These are phyloP conservation scores for Rhinolophus ferrumequinum DNA, from an alignment of 2,113 vertebrate genomes.

Conservation along the genomic window DNA sequence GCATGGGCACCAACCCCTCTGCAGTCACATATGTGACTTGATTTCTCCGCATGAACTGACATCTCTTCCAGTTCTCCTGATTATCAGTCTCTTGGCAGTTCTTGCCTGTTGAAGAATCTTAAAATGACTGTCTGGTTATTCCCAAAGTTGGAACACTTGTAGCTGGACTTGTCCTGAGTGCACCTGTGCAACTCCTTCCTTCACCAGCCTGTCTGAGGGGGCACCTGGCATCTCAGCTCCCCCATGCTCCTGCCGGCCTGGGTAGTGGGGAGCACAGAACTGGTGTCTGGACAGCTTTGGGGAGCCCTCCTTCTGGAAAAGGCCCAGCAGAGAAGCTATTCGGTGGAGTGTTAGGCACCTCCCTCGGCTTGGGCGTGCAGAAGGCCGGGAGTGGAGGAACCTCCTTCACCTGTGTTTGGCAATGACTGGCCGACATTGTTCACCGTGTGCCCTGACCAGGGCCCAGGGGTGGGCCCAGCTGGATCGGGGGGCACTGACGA, in stretches of 20 bases:
- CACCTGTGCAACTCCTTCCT: not conserved
- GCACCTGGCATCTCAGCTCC: not conserved
- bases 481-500: not conserved
- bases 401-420: not conserved
- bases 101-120: not conserved
- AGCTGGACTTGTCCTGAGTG: not conserved
- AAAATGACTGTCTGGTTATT: not conserved
- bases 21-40: not conserved
- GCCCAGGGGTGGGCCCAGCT: not conserved
- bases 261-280: not conserved
- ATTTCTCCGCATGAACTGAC: no score
- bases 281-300: not conserved
- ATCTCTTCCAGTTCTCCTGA: not conserved
- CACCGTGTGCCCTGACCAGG: not conserved
- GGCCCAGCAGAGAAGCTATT: not conserved
- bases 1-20: not conserved
- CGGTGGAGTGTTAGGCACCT: not conserved
- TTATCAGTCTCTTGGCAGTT: not conserved
- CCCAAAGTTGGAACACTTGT: not conserved
- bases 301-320: not conserved
- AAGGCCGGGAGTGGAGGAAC: not conserved
- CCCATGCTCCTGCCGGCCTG: not conserved
- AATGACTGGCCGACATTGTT: not conserved
- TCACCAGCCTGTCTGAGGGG: not conserved
- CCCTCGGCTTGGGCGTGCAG: conserved; percentile 26